phyloP scores from a whole-genome alignment of 1,140 invertebrate species.

The Brevipalpus yothersi region DNA sequence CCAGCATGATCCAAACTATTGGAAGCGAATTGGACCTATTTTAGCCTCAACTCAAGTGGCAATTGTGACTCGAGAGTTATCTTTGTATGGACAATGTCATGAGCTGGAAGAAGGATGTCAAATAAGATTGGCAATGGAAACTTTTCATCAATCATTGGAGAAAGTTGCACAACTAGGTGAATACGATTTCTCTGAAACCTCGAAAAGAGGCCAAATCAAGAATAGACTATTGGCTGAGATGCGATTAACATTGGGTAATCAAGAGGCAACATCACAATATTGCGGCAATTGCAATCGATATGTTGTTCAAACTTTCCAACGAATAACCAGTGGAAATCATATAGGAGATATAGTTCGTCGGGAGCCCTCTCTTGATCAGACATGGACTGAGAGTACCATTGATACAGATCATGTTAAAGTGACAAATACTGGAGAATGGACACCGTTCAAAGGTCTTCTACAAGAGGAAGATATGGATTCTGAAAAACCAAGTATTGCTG shows the following conservation, averaged over 20 bases:
- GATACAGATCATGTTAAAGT: conserved; percentile 1
- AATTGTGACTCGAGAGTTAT: not conserved
- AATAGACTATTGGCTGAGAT: conserved; percentile 6
- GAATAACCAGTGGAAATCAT: not conserved
- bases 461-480: conserved; percentile 1
- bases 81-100: not conserved
- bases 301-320: conserved; percentile 2
- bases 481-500: conserved; percentile 9
- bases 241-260: not conserved
- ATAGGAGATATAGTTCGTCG: not conserved
- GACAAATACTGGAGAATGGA: conserved; percentile 8
- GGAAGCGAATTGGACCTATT: not conserved
- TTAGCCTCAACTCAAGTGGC: not conserved
- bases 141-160: not conserved
- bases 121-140: conserved; percentile 1
- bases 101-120: conserved; percentile 4
- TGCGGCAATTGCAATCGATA: conserved; percentile 8
- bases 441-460: conserved; percentile 10
- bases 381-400: not conserved
- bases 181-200: conserved; percentile 1
- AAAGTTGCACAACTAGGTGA: not conserved
- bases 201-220: not conserved
- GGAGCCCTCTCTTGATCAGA: too few relatives aligned
- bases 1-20: not conserved
- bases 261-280: not conserved